These are phyloP conservation scores for Pantherophis guttatus DNA, from an alignment of 2,113 vertebrate genomes.

Conservation along the genomic window DNA sequence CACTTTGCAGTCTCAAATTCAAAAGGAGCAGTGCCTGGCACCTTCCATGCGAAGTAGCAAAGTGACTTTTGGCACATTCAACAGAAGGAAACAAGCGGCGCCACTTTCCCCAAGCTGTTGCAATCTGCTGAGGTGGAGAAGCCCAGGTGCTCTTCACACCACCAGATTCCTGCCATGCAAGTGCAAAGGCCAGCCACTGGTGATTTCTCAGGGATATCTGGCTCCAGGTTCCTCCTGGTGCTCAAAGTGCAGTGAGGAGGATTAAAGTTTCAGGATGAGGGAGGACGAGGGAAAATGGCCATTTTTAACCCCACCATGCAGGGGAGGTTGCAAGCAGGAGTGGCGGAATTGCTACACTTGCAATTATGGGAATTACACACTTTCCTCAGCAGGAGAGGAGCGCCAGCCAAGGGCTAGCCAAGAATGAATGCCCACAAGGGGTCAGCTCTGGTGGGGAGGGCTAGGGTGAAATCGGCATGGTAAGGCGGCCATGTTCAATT, in stretches of 20 bases:
- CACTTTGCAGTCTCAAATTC: not conserved
- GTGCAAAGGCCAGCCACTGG: not conserved
- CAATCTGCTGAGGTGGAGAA: not conserved
- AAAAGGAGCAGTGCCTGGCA: too few relatives aligned
- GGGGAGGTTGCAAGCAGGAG: not conserved
- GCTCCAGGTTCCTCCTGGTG: not conserved
- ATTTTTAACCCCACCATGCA: not conserved
- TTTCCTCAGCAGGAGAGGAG: not conserved
- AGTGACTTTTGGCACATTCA: not conserved
- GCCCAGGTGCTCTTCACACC: not conserved
- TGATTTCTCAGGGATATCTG: not conserved
- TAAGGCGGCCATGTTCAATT: too few relatives aligned
- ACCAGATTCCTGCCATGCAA: not conserved
- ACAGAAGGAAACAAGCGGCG: not conserved
- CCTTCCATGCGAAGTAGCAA: not conserved
- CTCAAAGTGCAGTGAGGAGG: not conserved
- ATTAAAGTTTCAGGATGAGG: not conserved
- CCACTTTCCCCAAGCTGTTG: not conserved
- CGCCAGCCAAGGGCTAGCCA: too few relatives aligned
- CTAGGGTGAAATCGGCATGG: too few relatives aligned
- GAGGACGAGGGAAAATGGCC: not conserved
- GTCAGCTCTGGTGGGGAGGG: too few relatives aligned
- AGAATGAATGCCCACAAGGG: too few relatives aligned
- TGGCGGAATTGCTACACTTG: too few relatives aligned
- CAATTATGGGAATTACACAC: too few relatives aligned